Evolutionary conservation across 1,140 invertebrate species (phyloP).

Genomic region (Drosophila hydei): DNA sequence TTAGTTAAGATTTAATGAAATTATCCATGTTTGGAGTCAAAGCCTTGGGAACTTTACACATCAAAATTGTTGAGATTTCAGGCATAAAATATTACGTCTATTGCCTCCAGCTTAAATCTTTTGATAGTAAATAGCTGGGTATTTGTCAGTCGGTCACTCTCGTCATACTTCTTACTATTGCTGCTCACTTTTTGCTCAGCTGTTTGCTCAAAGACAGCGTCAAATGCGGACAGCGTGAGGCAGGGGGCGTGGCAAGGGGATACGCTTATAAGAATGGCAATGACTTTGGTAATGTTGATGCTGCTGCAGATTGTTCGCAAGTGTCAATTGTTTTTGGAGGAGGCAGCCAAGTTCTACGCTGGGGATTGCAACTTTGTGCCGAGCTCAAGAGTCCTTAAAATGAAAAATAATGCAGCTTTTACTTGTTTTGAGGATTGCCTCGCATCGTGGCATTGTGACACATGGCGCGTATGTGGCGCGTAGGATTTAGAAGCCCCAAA

Average conservation of each 20-base stretch:
- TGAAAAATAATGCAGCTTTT: conserved; percentile 48
- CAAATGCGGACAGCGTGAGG: conserved; percentile 66
- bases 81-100: too few relatives aligned
- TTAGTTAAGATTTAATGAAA: too few relatives aligned
- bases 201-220: conserved; percentile 59
- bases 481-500: not conserved
- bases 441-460: conserved; percentile 29
- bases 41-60: too few relatives aligned
- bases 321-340: conserved; percentile 73
- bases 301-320: conserved; percentile 70
- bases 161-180: not conserved
- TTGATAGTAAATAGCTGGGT: too few relatives aligned
- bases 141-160: not conserved
- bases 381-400: conserved; percentile 25
- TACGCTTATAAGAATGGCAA: conserved; percentile 49
- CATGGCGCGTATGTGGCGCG: conserved; percentile 5
- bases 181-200: conserved; percentile 55
- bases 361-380: conserved; percentile 31
- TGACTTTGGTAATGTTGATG: conserved; percentile 57
- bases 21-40: too few relatives aligned
- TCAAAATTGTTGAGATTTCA: too few relatives aligned
- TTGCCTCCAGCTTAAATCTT: too few relatives aligned
- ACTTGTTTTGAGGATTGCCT: conserved; percentile 20
- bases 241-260: not conserved
- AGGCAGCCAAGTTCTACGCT: conserved; percentile 35